Conservation (phyloP, 2,888 invertebrate genomes). For the Dioctria linearis region DNA sequence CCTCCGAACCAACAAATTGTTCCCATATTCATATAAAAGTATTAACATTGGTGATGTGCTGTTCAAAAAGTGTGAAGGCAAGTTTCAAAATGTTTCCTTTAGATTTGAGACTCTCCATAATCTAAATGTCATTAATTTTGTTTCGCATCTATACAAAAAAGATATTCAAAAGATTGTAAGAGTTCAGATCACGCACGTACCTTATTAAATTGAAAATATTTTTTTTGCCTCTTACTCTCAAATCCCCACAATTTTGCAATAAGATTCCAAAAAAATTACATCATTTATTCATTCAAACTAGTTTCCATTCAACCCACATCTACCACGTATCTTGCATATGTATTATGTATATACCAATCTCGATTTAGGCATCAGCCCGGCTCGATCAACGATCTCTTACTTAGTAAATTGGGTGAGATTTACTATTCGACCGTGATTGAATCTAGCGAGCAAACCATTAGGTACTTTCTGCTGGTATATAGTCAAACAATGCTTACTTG, state of each 20-base stretch:
- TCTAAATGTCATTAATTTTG: too few relatives aligned
- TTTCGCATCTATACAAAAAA: too few relatives aligned
- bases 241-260: constrained; percentile 9
- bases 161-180: too few relatives aligned
- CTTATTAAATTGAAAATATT: neutral
- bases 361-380: neutral
- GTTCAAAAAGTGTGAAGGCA: too few relatives aligned
- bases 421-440: neutral
- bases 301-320: neutral
- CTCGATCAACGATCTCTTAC: constrained; percentile 19
- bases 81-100: too few relatives aligned
- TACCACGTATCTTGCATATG: neutral
- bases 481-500: neutral
- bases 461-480: too few relatives aligned
- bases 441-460: neutral
- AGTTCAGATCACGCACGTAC: constrained; percentile 6
- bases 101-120: too few relatives aligned
- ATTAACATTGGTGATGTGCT: too few relatives aligned
- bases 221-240: neutral
- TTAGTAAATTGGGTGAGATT: constrained; percentile 1
- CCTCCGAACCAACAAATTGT: too few relatives aligned
- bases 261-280: constrained; percentile 21
- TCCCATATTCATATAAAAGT: too few relatives aligned
- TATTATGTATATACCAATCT: neutral
- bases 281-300: neutral